phyloP scores from a whole-genome alignment of 2,797 vertebrate genomes.

The Gambusia yucatana region DNA sequence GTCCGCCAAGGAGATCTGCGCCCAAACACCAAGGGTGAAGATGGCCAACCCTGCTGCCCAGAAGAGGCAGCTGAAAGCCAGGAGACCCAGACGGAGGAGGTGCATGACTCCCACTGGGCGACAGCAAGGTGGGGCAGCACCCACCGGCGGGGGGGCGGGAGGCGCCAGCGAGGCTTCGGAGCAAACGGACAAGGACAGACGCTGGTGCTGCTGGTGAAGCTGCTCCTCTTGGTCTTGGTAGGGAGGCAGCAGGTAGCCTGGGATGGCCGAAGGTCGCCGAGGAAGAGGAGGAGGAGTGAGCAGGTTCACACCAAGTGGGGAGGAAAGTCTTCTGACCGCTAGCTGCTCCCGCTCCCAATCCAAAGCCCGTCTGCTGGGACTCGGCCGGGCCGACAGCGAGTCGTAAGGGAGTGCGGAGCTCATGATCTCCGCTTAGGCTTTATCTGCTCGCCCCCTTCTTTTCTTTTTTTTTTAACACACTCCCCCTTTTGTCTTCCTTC shows the following conservation, averaged over 20 bases:
- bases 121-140: conserved; percentile 72
- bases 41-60: conserved; percentile 89
- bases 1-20: conserved; percentile 83
- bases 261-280: conserved; percentile 76
- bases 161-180: conserved; percentile 81
- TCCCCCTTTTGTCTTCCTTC: conserved; percentile 43
- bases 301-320: conserved; percentile 66
- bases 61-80: conserved; percentile 91
- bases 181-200: conserved; percentile 74
- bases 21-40: conserved; percentile 89
- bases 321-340: conserved; percentile 74
- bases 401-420: conserved; percentile 77
- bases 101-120: conserved; percentile 82
- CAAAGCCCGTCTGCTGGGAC: conserved; percentile 69
- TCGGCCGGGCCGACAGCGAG: conserved; percentile 76
- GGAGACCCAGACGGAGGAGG: conserved; percentile 85
- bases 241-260: conserved; percentile 74
- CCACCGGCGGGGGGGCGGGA: conserved; percentile 68
- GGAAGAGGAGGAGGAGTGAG: conserved; percentile 69
- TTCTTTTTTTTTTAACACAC: conserved; percentile 45
- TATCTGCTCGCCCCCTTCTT: conserved; percentile 64
- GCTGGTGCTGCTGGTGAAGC: conserved; percentile 60
- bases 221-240: conserved; percentile 71
- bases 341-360: conserved; percentile 77
- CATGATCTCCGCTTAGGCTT: conserved; percentile 71